Conservation (phyloP, 1,140 invertebrate species). For the Papilio dardanus region DNA sequence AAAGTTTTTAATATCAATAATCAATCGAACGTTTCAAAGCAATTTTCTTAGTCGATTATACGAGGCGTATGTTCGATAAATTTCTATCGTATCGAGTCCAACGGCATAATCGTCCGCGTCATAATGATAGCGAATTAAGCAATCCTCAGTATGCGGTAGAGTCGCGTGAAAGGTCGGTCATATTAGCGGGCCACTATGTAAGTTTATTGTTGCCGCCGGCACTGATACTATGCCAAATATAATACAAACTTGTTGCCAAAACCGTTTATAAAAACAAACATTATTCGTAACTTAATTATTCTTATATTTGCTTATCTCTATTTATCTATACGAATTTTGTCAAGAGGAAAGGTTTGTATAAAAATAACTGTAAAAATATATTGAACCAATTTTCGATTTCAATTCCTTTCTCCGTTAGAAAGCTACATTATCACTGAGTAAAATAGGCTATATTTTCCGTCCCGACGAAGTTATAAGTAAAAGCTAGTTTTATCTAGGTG, state of each 20-base stretch:
- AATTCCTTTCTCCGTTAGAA: too few relatives aligned
- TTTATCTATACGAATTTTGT: too few relatives aligned
- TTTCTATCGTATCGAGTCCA: slow-evolving; percentile 28
- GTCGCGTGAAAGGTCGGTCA: slow-evolving; percentile 41
- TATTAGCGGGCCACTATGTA: slow-evolving; percentile 28
- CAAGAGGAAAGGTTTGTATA: too few relatives aligned
- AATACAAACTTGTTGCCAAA: background rate
- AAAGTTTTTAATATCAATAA: background rate
- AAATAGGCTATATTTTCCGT: too few relatives aligned
- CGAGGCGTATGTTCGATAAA: slow-evolving; percentile 15
- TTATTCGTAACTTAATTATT: background rate
- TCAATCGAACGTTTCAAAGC: slow-evolving; percentile 3
- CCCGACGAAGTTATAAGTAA: too few relatives aligned
- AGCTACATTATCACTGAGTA: too few relatives aligned
- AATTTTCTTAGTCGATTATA: background rate
- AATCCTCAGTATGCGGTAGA: slow-evolving; percentile 39
- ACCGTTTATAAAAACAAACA: slow-evolving; percentile 8
- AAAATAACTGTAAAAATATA: too few relatives aligned
- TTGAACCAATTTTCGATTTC: too few relatives aligned
- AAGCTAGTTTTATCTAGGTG: too few relatives aligned
- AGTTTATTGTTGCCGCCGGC: slow-evolving; percentile 30
- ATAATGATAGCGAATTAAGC: slow-evolving; percentile 51
- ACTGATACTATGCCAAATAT: slow-evolving; percentile 1
- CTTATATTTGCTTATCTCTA: too few relatives aligned
- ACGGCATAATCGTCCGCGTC: slow-evolving; percentile 47